These are phyloP conservation scores for Aurelia sp. DNA, from an alignment of 30 jellyfish, hydroid and myxozoan species.

Conservation along the genomic window DNA sequence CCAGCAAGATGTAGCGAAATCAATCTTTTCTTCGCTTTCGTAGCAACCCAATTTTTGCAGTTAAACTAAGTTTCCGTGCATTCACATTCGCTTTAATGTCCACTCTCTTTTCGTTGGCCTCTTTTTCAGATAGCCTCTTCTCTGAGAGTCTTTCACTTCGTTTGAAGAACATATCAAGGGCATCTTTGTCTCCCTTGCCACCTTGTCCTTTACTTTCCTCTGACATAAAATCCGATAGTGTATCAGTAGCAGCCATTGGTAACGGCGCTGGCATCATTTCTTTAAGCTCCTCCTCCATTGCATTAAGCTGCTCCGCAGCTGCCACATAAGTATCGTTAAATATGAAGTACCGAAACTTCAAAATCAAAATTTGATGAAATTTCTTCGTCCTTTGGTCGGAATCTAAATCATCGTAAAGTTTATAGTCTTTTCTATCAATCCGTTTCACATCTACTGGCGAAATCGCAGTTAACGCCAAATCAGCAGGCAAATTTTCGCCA, in stretches of 20 bases:
- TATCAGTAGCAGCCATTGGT: constrained; percentile 7
- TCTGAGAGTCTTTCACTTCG: constrained; percentile 76
- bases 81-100: not conserved
- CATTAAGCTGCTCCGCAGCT: constrained; percentile 90
- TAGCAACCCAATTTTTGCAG: too few relatives aligned
- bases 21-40: constrained; percentile 1
- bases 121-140: not conserved
- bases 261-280: constrained; percentile 87
- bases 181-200: constrained; percentile 1
- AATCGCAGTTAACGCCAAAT: constrained; percentile 92
- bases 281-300: constrained; percentile 86
- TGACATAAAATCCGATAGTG: constrained; percentile 17
- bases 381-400: constrained; percentile 48
- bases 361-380: constrained; percentile 63
- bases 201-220: constrained; percentile 13
- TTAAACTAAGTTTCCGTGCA: too few relatives aligned
- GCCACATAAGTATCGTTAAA: constrained; percentile 95
- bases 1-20: not conserved
- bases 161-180: constrained; percentile 76
- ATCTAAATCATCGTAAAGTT: constrained; percentile 28
- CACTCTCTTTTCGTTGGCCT: not conserved
- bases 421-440: constrained; percentile 49
- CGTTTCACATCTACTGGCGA: constrained; percentile 74
- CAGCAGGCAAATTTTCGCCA: constrained; percentile 92
- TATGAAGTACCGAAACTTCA: constrained; percentile 80